These are phyloP conservation scores for Ceyx cyanopectus DNA, from an alignment of 2,113 vertebrate genomes.

Conservation along the genomic window DNA sequence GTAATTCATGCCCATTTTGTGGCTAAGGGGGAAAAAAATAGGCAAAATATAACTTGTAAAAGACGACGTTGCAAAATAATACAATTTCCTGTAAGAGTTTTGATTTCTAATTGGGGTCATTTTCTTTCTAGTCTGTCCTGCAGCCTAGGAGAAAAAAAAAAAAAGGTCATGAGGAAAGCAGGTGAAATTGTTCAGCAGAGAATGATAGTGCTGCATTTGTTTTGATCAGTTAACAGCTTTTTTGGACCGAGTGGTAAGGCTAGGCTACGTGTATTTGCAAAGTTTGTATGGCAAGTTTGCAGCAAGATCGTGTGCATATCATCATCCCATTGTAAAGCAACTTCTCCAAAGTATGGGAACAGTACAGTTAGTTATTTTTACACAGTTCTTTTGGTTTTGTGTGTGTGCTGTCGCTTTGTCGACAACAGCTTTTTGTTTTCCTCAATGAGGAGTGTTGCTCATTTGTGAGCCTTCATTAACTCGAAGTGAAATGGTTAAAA, in stretches of 20 bases:
- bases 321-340: constrained; percentile 97
- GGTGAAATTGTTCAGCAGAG: constrained; percentile 79
- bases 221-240: constrained; percentile 79
- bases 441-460: constrained; percentile 99
- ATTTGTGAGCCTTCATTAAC: constrained; percentile 99
- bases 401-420: constrained; percentile 98
- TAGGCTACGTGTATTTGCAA: constrained; percentile 82
- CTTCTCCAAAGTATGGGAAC: constrained; percentile 94
- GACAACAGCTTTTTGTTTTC: constrained; percentile 99
- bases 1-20: constrained; percentile 85
- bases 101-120: constrained; percentile 78
- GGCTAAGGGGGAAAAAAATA: constrained; percentile 78
- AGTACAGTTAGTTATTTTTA: constrained; percentile 89
- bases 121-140: constrained; percentile 82
- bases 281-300: constrained; percentile 81
- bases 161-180: constrained; percentile 78
- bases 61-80: constrained; percentile 81
- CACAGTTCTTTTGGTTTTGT: constrained; percentile 88
- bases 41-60: constrained; percentile 81
- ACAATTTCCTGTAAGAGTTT: constrained; percentile 80
- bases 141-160: constrained; percentile 68
- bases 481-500: constrained; percentile 96
- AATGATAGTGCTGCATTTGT: constrained; percentile 82
- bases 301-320: constrained; percentile 93
- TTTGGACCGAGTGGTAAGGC: constrained; percentile 81